Conservation (phyloP, 2,888 invertebrate genomes). For the Cryptocephalus moraei region DNA sequence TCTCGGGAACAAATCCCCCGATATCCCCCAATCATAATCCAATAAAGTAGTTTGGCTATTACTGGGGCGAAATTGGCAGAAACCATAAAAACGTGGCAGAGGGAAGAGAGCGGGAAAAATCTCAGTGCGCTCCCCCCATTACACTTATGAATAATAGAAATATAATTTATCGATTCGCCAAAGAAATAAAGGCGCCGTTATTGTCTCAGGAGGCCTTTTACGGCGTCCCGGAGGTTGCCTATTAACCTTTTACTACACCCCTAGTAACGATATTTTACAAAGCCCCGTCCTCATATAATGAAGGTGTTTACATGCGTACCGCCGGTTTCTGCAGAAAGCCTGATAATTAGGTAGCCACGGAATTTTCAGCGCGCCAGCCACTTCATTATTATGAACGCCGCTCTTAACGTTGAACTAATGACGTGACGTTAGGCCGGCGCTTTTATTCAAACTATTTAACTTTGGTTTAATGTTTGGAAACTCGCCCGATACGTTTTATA, state of each 20-base stretch:
- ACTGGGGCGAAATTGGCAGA: too few species aligned
- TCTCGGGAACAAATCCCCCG: too few species aligned
- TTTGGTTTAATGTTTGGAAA: background rate
- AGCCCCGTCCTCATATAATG: slow-evolving; percentile 27
- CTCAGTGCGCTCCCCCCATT: background rate
- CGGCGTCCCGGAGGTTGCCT: slow-evolving; percentile 26
- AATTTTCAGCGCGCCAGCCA: slow-evolving; percentile 8
- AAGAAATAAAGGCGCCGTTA: slow-evolving; percentile 20
- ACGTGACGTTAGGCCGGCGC: background rate
- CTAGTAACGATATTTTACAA: slow-evolving; percentile 28
- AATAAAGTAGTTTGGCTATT: too few species aligned
- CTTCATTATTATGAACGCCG: slow-evolving; percentile 11
- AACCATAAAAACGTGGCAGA: background rate
- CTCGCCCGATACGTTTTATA: slow-evolving; percentile 1
- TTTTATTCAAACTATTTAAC: background rate
- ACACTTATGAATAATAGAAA: slow-evolving; percentile 11
- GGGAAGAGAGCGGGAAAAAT: background rate
- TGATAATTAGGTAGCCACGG: slow-evolving; percentile 25
- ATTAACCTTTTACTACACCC: slow-evolving; percentile 30
- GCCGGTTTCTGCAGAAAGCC: slow-evolving; percentile 23
- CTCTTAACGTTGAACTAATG: background rate
- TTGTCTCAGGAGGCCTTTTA: slow-evolving; percentile 27
- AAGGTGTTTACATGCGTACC: slow-evolving; percentile 36
- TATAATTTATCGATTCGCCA: slow-evolving; percentile 20
- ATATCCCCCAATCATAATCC: too few species aligned